phyloP scores from a whole-genome alignment of 1,140 invertebrate species.

The Leptopilina boulardi region DNA sequence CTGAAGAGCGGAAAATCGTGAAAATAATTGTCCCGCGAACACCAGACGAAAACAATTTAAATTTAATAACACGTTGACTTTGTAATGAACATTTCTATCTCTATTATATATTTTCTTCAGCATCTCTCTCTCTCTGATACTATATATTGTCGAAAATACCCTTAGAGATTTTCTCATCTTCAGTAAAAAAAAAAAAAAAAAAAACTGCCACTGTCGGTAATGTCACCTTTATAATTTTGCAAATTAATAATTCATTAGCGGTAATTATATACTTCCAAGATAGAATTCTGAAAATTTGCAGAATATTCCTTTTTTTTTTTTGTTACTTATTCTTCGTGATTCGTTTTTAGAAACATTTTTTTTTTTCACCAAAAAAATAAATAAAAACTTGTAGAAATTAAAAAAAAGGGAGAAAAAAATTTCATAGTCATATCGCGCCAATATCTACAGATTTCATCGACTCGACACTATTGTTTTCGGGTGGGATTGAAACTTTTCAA shows the following conservation, averaged over 20 bases:
- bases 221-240: not conserved
- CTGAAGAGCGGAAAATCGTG: too few species aligned
- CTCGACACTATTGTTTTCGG: constrained; percentile 15
- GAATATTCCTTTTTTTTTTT: not conserved
- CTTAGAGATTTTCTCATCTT: constrained; percentile 10
- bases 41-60: not conserved
- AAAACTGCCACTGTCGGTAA: not conserved
- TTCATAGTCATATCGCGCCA: constrained; percentile 1
- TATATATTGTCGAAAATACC: not conserved
- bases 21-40: not conserved
- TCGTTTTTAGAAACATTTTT: not conserved
- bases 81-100: not conserved
- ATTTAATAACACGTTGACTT: not conserved
- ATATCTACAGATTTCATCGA: constrained; percentile 32
- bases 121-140: not conserved
- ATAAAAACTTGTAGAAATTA: not conserved
- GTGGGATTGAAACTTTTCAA: constrained; percentile 10
- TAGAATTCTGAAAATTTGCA: not conserved
- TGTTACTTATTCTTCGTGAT: not conserved
- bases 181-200: too few species aligned
- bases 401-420: not conserved
- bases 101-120: constrained; percentile 3
- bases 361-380: not conserved
- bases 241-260: constrained; percentile 10
- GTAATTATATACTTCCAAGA: constrained; percentile 12